Evolutionary conservation across 2,113 vertebrate genomes (phyloP).

Genomic region (Bucco capensis): DNA sequence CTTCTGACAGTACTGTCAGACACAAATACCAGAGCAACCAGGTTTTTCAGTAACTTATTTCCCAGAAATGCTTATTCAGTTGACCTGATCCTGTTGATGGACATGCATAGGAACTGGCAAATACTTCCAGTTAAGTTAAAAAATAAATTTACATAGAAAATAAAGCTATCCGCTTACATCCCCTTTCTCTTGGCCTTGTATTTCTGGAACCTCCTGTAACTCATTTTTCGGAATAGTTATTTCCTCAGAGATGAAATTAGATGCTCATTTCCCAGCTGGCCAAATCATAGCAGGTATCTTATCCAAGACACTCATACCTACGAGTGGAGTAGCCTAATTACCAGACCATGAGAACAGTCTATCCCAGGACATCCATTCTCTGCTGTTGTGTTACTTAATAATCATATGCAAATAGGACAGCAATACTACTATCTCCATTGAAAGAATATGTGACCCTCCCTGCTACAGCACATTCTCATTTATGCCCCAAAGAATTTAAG

Average conservation of each 20-base stretch:
- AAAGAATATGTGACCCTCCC: background rate
- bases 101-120: background rate
- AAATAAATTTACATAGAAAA: background rate
- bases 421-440: background rate
- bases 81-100: background rate
- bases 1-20: background rate
- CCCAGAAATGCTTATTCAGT: background rate
- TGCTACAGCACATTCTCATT: background rate
- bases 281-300: background rate
- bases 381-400: background rate
- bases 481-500: background rate
- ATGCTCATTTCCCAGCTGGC: background rate
- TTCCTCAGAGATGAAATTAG: background rate
- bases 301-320: background rate
- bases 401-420: background rate
- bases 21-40: background rate
- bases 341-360: background rate
- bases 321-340: background rate
- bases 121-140: background rate
- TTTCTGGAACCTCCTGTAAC: background rate
- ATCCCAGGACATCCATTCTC: background rate
- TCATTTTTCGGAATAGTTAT: background rate
- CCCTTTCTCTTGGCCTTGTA: background rate
- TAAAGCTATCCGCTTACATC: background rate
- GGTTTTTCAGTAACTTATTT: background rate